These are phyloP conservation scores for Neodon shergylaensis DNA, from an alignment of 2,113 vertebrate genomes.

Conservation along the genomic window DNA sequence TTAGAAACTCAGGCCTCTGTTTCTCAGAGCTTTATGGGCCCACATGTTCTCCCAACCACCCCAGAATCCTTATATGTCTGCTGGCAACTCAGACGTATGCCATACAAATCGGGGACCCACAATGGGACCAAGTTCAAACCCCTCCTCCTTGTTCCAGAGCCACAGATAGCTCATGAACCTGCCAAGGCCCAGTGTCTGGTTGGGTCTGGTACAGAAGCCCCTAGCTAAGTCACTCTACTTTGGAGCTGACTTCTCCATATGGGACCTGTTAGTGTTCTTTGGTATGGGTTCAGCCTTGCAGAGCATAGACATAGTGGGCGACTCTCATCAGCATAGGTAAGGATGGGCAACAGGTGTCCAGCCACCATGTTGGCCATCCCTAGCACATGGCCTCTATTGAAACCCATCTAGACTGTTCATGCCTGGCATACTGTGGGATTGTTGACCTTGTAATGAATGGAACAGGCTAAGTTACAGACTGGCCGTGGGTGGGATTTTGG, in stretches of 20 bases:
- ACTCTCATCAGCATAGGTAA: background rate
- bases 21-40: background rate
- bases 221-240: background rate
- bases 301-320: background rate
- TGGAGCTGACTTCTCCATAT: too few species aligned
- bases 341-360: background rate
- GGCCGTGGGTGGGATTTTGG: background rate
- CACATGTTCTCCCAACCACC: background rate
- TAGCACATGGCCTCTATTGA: background rate
- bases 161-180: background rate
- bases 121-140: background rate
- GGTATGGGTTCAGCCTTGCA: background rate
- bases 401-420: background rate
- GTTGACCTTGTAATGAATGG: background rate
- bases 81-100: too few species aligned
- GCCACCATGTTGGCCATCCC: too few species aligned
- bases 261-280: accelerated
- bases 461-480: background rate
- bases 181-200: background rate
- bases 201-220: background rate
- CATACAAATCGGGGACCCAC: background rate
- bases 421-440: background rate
- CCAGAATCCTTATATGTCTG: background rate
- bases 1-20: background rate
- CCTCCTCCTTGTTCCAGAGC: background rate